Conservation (phyloP, 2,113 vertebrate species). For the Salvator merianae region DNA sequence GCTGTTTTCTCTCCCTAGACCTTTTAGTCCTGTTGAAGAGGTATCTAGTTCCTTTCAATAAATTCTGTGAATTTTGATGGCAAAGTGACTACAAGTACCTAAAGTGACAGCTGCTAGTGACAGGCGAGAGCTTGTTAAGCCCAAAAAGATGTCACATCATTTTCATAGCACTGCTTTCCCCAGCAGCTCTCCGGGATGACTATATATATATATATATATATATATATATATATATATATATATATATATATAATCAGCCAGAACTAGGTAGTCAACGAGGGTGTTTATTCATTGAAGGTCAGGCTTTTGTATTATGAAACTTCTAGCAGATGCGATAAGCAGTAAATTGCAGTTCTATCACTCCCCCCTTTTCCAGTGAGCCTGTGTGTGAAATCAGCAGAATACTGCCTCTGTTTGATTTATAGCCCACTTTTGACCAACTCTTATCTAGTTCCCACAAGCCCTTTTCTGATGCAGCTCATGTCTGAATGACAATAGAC, state of each 20-base stretch:
- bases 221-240: background rate
- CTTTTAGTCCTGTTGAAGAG: constrained; percentile 61
- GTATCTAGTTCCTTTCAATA: constrained; percentile 62
- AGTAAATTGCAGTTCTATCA: constrained; percentile 90
- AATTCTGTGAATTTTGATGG: constrained; percentile 49
- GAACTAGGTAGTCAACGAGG: constrained; percentile 71
- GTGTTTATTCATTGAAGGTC: constrained; percentile 88
- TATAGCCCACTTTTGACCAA: constrained; percentile 90
- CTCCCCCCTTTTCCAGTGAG: constrained; percentile 51
- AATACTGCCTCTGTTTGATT: constrained; percentile 88
- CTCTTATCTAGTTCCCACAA: constrained; percentile 97
- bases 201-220: background rate
- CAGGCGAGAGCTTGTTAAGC: constrained; percentile 55
- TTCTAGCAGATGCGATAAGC: constrained; percentile 89
- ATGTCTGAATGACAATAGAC: constrained; percentile 96
- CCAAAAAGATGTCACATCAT: constrained; percentile 47
- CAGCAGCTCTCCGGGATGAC: constrained; percentile 37
- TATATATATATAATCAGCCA: constrained; percentile 25
- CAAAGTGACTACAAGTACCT: constrained; percentile 52
- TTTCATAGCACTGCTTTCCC: constrained; percentile 41
- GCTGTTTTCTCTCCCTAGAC: constrained; percentile 53
- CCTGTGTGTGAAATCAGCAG: constrained; percentile 83
- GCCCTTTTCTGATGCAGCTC: constrained; percentile 87
- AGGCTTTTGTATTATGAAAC: constrained; percentile 86
- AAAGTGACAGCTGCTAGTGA: constrained; percentile 57